phyloP scores from a whole-genome alignment of 1,140 invertebrate genomes.

The Physella acuta region DNA sequence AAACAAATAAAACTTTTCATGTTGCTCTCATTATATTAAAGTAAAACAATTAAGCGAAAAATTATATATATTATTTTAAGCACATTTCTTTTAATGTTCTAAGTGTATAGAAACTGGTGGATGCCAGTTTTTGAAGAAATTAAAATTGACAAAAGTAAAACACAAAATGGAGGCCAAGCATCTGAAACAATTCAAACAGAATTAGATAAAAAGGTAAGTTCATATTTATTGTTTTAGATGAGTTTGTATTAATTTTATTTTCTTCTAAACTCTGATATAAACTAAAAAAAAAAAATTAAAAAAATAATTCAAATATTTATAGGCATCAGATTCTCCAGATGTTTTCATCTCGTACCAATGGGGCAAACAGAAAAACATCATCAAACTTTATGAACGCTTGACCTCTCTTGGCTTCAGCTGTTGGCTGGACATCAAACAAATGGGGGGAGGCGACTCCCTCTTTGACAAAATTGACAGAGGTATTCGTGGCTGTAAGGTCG shows the following conservation, averaged over 20 bases:
- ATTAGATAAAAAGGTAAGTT: conserved; percentile 3
- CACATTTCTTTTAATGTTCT: background rate
- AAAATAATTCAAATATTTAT: background rate
- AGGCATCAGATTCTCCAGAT: conserved; percentile 14
- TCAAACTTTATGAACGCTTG: conserved; percentile 43
- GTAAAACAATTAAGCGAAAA: background rate
- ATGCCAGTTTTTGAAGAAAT: conserved; percentile 43
- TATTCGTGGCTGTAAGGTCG: conserved; percentile 47
- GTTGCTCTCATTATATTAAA: no score
- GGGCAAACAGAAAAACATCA: conserved; percentile 53
- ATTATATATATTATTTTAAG: background rate
- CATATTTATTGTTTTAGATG: background rate
- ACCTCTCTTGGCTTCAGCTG: conserved; percentile 43
- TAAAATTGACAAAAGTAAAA: conserved; percentile 40
- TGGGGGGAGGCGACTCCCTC: conserved; percentile 57
- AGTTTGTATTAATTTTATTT: background rate
- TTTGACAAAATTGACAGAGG: conserved; percentile 58
- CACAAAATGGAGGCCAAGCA: conserved; percentile 1
- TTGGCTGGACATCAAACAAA: conserved; percentile 58
- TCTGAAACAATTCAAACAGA: background rate
- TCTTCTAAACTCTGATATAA: background rate
- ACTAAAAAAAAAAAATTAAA: background rate
- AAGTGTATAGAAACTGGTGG: conserved; percentile 52
- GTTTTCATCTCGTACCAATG: conserved; percentile 54
- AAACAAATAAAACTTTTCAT: background rate